Conservation (phyloP, 2,888 invertebrate genomes). For the Euzophera pinguis region DNA sequence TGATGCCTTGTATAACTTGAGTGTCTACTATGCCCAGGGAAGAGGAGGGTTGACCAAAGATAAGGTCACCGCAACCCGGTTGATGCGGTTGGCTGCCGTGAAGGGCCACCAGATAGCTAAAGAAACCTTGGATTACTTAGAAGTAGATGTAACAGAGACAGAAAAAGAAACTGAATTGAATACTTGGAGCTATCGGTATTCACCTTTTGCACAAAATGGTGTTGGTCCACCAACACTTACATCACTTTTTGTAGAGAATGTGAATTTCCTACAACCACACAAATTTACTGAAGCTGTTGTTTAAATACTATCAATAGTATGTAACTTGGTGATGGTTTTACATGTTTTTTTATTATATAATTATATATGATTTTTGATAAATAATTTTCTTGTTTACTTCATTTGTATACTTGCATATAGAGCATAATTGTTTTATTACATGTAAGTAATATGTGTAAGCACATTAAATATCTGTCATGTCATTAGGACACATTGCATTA, state of each 20-base stretch:
- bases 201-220: constrained; percentile 35
- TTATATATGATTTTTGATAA: neutral
- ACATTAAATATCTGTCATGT: too few species aligned
- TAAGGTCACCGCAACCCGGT: constrained; percentile 66
- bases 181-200: constrained; percentile 37
- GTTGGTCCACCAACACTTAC: constrained; percentile 49
- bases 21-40: constrained; percentile 83
- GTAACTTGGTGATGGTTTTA: constrained; percentile 8
- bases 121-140: constrained; percentile 64
- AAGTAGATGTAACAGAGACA: constrained; percentile 39
- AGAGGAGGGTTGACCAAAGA: constrained; percentile 78
- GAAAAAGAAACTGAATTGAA: constrained; percentile 29
- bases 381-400: neutral
- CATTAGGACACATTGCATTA: too few species aligned
- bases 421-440: too few species aligned
- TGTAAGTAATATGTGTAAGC: too few species aligned
- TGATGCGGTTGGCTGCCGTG: constrained; percentile 78
- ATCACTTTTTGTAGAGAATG: constrained; percentile 57
- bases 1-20: constrained; percentile 84
- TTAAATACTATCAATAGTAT: constrained; percentile 18
- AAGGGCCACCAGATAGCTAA: constrained; percentile 80
- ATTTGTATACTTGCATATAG: neutral
- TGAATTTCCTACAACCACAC: constrained; percentile 37
- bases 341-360: neutral
- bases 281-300: constrained; percentile 37